A percentile compares a stretch with the other conserved stretches of the same genome.
Evolutionary conservation across 2,797 vertebrate genomes (phyloP).

Genomic region (Bufotes viridis): DNA sequence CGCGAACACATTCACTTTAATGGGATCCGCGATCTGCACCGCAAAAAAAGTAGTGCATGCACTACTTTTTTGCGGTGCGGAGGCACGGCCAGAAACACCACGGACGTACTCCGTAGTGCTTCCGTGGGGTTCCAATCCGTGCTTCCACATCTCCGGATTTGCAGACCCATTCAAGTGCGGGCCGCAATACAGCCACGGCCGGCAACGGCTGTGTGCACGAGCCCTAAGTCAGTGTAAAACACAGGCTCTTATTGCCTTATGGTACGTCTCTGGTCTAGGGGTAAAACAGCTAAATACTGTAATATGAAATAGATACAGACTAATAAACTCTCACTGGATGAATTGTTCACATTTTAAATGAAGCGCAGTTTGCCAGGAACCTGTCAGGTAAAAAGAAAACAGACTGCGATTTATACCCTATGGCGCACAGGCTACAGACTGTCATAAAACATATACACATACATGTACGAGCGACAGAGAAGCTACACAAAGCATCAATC

Average conservation of each 20-base stretch:
- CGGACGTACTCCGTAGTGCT: too few relatives aligned
- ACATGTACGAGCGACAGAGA: not conserved
- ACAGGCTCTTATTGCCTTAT: not conserved
- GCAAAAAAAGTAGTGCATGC: too few relatives aligned
- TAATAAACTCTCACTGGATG: not conserved
- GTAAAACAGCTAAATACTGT: not conserved
- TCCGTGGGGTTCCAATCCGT: too few relatives aligned
- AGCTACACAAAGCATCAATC: not conserved
- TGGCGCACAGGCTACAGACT: not conserved
- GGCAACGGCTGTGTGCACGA: too few relatives aligned
- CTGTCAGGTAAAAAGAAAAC: not conserved
- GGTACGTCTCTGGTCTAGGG: not conserved
- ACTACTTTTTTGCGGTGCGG: too few relatives aligned
- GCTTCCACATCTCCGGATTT: too few relatives aligned
- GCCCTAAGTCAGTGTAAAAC: not conserved
- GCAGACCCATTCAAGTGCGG: too few relatives aligned
- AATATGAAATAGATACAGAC: not conserved
- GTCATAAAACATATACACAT: not conserved
- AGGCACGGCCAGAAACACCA: too few relatives aligned
- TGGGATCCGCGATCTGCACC: too few relatives aligned
- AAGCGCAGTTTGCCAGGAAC: not conserved
- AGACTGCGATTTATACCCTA: not conserved
- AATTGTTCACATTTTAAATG: not conserved
- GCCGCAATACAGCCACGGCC: too few relatives aligned
- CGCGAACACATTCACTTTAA: too few relatives aligned